Evolutionary conservation across 1,140 invertebrate genomes (phyloP).

Genomic region (Mizuhopecten yessoensis): DNA sequence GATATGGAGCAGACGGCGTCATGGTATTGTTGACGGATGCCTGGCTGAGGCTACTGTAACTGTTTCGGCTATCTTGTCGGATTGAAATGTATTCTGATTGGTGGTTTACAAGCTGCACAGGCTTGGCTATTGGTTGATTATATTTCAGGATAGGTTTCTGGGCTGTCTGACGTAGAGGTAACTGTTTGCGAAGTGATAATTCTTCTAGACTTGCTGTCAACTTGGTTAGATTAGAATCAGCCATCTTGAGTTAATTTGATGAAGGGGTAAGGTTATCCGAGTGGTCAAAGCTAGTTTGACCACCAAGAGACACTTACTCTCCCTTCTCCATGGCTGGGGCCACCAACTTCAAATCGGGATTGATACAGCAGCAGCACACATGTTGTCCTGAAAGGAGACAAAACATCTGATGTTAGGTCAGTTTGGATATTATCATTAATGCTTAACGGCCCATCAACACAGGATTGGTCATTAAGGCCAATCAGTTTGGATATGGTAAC

Average conservation of each 20-base stretch:
- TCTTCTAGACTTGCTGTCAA: slow-evolving; percentile 76
- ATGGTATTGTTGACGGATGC: slow-evolving; percentile 57
- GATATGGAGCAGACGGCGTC: slow-evolving; percentile 61
- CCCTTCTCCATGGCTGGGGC: background rate
- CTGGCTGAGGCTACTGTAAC: slow-evolving; percentile 66
- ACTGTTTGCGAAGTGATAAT: slow-evolving; percentile 76
- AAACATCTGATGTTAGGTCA: too few relatives aligned
- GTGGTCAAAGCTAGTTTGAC: slow-evolving; percentile 44
- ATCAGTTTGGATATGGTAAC: too few relatives aligned
- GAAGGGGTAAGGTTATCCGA: background rate
- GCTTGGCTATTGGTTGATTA: slow-evolving; percentile 71
- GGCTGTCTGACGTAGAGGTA: slow-evolving; percentile 77
- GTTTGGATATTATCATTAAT: too few relatives aligned
- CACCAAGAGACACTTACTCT: background rate
- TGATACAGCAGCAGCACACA: background rate
- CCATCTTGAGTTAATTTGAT: slow-evolving; percentile 61
- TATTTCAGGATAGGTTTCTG: slow-evolving; percentile 79
- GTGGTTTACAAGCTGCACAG: slow-evolving; percentile 72
- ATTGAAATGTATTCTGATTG: slow-evolving; percentile 48
- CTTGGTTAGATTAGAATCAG: slow-evolving; percentile 68
- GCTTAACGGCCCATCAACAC: too few relatives aligned
- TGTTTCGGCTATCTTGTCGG: slow-evolving; percentile 61
- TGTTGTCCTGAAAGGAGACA: background rate
- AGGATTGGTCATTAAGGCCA: too few relatives aligned
- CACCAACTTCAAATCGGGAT: background rate